Base-by-base conservation (phyloP, 2,797 vertebrate species). In the Rhyacichthys aspro region DNA sequence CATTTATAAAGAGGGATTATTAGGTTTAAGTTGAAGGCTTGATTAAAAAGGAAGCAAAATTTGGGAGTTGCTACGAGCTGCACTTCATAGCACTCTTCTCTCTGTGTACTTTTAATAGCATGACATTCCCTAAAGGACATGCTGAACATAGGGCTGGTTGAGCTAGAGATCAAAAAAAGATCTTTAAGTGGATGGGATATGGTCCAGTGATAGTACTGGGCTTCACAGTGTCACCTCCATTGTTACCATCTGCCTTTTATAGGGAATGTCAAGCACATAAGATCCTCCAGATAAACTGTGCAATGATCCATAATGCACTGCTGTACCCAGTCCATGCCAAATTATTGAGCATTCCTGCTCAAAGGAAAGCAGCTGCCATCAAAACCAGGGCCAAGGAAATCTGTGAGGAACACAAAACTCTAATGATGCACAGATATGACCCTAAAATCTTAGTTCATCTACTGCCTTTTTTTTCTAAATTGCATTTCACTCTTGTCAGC, bases 181-280 rank as follows among this genome's bases (percentile, higher is more conserved):
- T 65, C 67, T 75, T 58, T 62, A 73, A 72, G 83, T 60, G 67
- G 69, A 75, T 66, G 57, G 45, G 78, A 79, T 8, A 79, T 62
- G 80, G 72, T 78, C 63, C 72, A 81, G 69, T 67, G 66, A 16
- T 48, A 63, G 61, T 4, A 2, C 66, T 6, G 2, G 43, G 57
- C 70, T 55, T 52, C 54, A 54, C 47, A 39, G 78, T 63, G 69
- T 76, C 79, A 81, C 70, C 78, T 57, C 74, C 66, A 82, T 72
- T 81, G 70, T 82, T 63, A 67, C 73, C 59, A 76, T 82, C 76
- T 72, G 78, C 69, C 72, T 81, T 76, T 81, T 61, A 72, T 43
- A 67, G 59, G 59, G 33, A 78, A 70, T 68, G 42, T 76, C 71
- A 71, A 36, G 79, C 56, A 53, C 44, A 63, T 63, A 56, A 61